Conservation (phyloP, 1,140 invertebrate species). For the Coptotermes formosanus region DNA sequence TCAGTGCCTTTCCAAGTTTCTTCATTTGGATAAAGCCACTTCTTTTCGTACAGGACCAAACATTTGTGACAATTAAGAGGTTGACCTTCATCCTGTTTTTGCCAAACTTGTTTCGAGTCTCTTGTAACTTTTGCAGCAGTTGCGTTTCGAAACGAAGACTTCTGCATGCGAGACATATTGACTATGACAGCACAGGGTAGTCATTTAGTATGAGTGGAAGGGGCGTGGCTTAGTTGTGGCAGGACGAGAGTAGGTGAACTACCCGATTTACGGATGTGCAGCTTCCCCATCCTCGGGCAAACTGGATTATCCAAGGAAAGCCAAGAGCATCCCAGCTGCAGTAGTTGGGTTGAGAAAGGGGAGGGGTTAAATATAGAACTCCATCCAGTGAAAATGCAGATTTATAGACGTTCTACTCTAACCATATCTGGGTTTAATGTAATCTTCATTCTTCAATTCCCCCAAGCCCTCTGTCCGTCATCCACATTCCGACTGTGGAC, state of each 20-base stretch:
- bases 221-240: not conserved
- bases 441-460: slow-evolving; percentile 5
- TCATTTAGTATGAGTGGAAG: not conserved
- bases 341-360: not conserved
- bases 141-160: not conserved
- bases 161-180: not conserved
- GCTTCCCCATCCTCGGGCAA: not conserved
- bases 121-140: no score
- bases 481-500: not conserved
- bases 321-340: not conserved
- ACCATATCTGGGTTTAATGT: slow-evolving; percentile 8
- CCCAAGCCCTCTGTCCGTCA: not conserved
- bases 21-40: no score
- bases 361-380: not conserved
- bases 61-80: no score
- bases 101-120: no score
- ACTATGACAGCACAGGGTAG: not conserved
- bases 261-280: not conserved
- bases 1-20: no score
- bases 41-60: no score
- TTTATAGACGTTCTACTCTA: not conserved
- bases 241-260: not conserved
- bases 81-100: no score
- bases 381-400: slow-evolving; percentile 9
- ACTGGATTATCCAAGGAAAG: not conserved